Evolutionary conservation across 2,888 invertebrate species (phyloP).

Genomic region (Catocala nupta): DNA sequence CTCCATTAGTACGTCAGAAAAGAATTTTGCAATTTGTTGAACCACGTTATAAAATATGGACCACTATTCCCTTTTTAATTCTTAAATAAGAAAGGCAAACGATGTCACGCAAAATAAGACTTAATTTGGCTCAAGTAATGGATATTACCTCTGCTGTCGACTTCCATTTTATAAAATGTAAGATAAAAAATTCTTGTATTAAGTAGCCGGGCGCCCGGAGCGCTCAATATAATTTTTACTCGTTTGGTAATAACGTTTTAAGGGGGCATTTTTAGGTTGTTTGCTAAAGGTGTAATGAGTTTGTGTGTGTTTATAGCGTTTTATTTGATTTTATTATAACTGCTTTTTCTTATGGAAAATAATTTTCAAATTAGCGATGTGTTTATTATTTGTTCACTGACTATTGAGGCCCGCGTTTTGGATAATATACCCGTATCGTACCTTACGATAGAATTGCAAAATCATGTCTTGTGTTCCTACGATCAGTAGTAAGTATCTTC

Average conservation of each 20-base stretch:
- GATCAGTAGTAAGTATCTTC: no score
- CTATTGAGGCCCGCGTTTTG: neutral
- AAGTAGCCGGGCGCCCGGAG: slow-evolving; percentile 49
- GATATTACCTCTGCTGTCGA: slow-evolving; percentile 63
- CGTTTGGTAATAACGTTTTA: slow-evolving; percentile 46
- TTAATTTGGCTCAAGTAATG: slow-evolving; percentile 78
- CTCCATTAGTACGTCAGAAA: slow-evolving; percentile 41
- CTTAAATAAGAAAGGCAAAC: slow-evolving; percentile 72
- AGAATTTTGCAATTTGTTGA: slow-evolving; percentile 65
- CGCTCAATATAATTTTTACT: slow-evolving; percentile 55
- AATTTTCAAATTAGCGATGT: neutral
- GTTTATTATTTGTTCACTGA: neutral
- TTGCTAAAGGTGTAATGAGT: slow-evolving; percentile 17
- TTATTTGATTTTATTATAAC: slow-evolving; percentile 1
- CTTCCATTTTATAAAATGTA: slow-evolving; percentile 64
- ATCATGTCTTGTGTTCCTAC: no score
- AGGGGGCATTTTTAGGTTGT: slow-evolving; percentile 27
- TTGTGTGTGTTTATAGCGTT: slow-evolving; percentile 10
- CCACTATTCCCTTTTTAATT: slow-evolving; percentile 66
- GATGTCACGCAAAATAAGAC: slow-evolving; percentile 79
- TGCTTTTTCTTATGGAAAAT: neutral
- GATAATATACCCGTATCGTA: no score
- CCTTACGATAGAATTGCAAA: no score
- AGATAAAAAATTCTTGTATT: slow-evolving; percentile 60
- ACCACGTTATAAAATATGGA: slow-evolving; percentile 62